phyloP scores from a whole-genome alignment of 2,113 vertebrate species.

The Python bivittatus region DNA sequence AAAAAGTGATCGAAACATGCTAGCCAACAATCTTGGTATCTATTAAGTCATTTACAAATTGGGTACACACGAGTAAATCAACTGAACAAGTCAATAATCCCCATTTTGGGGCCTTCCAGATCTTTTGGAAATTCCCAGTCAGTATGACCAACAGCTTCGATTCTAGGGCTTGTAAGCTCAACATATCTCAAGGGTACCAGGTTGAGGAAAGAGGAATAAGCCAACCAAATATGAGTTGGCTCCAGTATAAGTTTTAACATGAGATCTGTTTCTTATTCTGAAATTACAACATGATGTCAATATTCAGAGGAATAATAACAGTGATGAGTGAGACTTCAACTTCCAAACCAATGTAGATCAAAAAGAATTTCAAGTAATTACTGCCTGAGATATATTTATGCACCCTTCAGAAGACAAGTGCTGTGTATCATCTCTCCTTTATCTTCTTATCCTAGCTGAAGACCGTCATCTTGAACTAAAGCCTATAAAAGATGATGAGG shows the following conservation, averaged over 20 bases:
- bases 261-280: background rate
- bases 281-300: background rate
- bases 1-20: background rate
- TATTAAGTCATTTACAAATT: background rate
- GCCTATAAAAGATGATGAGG: background rate
- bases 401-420: background rate
- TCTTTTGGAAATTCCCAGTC: background rate
- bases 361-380: background rate
- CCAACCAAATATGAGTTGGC: background rate
- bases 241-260: background rate
- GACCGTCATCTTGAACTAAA: background rate
- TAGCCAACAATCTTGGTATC: background rate
- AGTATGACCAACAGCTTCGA: background rate
- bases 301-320: background rate
- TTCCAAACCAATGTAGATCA: background rate
- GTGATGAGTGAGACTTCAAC: background rate
- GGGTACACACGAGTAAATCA: background rate
- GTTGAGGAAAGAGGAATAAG: background rate
- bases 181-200: background rate
- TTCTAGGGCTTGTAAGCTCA: background rate
- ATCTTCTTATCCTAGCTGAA: background rate
- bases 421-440: background rate
- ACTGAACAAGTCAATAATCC: background rate
- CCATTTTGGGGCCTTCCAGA: background rate
- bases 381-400: background rate